Conservation (phyloP, 2,113 vertebrate species). For the Chionomys nivalis region DNA sequence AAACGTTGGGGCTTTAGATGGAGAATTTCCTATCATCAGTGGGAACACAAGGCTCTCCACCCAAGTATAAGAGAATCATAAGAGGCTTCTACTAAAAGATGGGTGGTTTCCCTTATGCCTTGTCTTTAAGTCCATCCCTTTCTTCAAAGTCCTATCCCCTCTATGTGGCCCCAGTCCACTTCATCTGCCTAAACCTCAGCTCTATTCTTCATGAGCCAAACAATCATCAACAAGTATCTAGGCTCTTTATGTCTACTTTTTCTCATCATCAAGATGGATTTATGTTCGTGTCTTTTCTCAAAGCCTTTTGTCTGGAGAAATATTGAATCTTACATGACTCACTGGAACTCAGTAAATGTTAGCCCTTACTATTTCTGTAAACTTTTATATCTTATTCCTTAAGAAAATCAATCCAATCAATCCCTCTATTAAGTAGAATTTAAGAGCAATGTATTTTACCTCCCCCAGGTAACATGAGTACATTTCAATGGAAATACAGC, state of each 20-base stretch:
- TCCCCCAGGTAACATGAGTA: neutral
- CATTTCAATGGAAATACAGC: neutral
- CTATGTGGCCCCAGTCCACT: neutral
- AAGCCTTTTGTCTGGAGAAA: neutral
- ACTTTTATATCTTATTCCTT: slow-evolving; percentile 52
- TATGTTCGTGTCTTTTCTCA: neutral
- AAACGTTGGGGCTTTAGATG: neutral
- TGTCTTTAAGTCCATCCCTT: neutral
- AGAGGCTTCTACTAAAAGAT: neutral
- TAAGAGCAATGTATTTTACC: slow-evolving; percentile 28
- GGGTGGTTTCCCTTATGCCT: neutral
- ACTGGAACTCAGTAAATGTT: slow-evolving; percentile 26
- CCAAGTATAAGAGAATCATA: neutral
- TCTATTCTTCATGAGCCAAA: neutral
- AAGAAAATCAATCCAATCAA: slow-evolving; percentile 55
- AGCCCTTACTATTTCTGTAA: slow-evolving; percentile 55
- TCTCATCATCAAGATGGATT: slow-evolving; percentile 52
- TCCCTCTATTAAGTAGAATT: slow-evolving; percentile 38
- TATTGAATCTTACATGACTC: slow-evolving; percentile 18
- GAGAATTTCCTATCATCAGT: neutral
- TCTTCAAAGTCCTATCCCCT: neutral
- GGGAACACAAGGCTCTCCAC: neutral
- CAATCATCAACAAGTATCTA: neutral
- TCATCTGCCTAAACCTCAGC: neutral
- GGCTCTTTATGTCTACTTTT: slow-evolving; percentile 15